Conservation (phyloP, 2,888 invertebrate genomes). For the Embidobia sp. region DNA sequence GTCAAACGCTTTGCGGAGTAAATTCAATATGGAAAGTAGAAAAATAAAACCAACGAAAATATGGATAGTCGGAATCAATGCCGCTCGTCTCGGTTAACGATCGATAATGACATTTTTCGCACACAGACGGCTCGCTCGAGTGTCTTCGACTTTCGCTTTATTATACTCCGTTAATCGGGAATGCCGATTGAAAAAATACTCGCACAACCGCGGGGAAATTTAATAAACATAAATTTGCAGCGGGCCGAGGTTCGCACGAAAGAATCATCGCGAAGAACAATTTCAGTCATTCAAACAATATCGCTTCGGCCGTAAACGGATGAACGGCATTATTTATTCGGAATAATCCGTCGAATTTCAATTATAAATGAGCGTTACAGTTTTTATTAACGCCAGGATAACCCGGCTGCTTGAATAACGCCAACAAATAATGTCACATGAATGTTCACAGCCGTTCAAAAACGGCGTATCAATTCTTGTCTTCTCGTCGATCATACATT, state of each 20-base stretch:
- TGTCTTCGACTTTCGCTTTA: slow-evolving; percentile 37
- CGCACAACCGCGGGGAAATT: neutral
- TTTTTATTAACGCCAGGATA: too few species aligned
- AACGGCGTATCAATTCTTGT: too few species aligned
- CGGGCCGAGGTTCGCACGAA: slow-evolving; percentile 1
- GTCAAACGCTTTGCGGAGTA: slow-evolving; percentile 36
- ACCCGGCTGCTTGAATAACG: too few species aligned
- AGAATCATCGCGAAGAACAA: too few species aligned
- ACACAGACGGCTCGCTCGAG: slow-evolving; percentile 13
- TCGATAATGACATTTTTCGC: slow-evolving; percentile 36
- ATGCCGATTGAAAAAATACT: slow-evolving; percentile 17
- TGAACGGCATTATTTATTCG: too few species aligned
- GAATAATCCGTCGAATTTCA: too few species aligned
- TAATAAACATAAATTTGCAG: slow-evolving; percentile 18
- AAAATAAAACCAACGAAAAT: slow-evolving; percentile 44
- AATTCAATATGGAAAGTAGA: slow-evolving; percentile 34
- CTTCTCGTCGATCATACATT: too few species aligned
- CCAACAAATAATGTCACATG: too few species aligned
- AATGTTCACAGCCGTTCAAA: too few species aligned
- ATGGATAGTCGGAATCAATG: slow-evolving; percentile 38
- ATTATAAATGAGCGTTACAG: too few species aligned
- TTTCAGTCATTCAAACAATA: too few species aligned
- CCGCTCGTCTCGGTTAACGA: slow-evolving; percentile 21
- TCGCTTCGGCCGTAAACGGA: too few species aligned
- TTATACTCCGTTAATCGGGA: slow-evolving; percentile 41